These are phyloP conservation scores for Fistularia tabacaria DNA, from an alignment of 2,797 vertebrate genomes.

Conservation along the genomic window DNA sequence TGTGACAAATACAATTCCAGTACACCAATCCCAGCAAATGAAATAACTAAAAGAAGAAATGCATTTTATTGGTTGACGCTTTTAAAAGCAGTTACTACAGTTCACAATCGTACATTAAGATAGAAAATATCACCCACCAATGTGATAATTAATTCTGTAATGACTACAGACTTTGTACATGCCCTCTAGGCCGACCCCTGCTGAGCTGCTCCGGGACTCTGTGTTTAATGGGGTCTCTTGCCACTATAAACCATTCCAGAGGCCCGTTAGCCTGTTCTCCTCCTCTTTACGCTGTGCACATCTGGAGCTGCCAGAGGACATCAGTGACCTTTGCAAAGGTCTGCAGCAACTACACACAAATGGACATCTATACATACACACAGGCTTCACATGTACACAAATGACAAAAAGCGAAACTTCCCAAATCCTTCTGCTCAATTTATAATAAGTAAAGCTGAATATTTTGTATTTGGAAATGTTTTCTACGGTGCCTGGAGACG, in stretches of 20 bases:
- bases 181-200: slow-evolving; percentile 79
- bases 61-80: background rate
- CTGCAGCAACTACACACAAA: background rate
- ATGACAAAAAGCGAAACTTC: too few relatives aligned
- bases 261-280: slow-evolving; percentile 86
- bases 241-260: slow-evolving; percentile 78
- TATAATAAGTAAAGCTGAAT: too few relatives aligned
- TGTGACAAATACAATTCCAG: too few relatives aligned
- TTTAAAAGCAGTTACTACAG: background rate
- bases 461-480: too few relatives aligned
- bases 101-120: too few relatives aligned
- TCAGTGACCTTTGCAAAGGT: slow-evolving; percentile 91
- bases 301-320: slow-evolving; percentile 90
- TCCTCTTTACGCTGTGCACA: slow-evolving; percentile 88
- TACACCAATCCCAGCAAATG: too few relatives aligned
- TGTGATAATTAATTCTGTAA: too few relatives aligned
- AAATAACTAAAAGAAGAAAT: slow-evolving; percentile 12
- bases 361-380: background rate
- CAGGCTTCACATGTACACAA: background rate
- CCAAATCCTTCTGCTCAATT: too few relatives aligned
- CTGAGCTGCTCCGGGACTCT: slow-evolving; percentile 79
- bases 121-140: too few relatives aligned
- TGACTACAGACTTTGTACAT: background rate
- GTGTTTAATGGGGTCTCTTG: slow-evolving; percentile 81
- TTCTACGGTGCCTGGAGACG: too few relatives aligned